These are phyloP conservation scores for Caprella mutica DNA, from an alignment of 2,888 invertebrate species.

Conservation along the genomic window DNA sequence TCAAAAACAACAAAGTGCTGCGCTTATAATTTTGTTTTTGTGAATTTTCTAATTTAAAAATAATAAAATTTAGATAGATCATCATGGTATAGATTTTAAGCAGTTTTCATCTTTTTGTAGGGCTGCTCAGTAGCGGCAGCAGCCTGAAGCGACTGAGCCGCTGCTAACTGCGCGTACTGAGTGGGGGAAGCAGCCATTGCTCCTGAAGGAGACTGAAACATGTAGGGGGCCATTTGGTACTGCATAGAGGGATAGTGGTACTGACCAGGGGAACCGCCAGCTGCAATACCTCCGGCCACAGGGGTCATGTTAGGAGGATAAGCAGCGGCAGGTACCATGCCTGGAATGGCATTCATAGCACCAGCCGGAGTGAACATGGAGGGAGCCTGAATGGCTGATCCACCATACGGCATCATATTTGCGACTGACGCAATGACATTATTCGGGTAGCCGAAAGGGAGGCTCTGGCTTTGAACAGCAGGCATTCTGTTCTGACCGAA, in stretches of 20 bases:
- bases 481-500: too few species aligned
- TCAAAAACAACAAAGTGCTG: too few species aligned
- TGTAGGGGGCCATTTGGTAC: conserved; percentile 7
- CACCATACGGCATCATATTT: conserved; percentile 3
- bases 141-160: conserved; percentile 36
- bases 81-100: conserved; percentile 45
- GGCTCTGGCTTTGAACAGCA: too few species aligned
- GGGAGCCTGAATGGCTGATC: conserved; percentile 7
- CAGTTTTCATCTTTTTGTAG: conserved; percentile 83
- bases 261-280: conserved; percentile 7
- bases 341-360: background rate
- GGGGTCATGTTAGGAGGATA: conserved; percentile 2
- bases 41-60: too few species aligned
- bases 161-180: conserved; percentile 26
- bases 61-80: too few species aligned
- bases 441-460: background rate
- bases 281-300: conserved; percentile 9
- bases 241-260: conserved; percentile 5
- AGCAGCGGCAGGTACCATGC: background rate
- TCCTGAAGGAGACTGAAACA: background rate
- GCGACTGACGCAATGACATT: conserved; percentile 14
- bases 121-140: conserved; percentile 57
- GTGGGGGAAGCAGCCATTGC: background rate
- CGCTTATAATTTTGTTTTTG: too few species aligned
- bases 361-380: background rate